Evolutionary conservation across 1,140 invertebrate species (phyloP), one percentile per base, ranked within the genome.

Genomic region (Harpegnathos saltator): DNA sequence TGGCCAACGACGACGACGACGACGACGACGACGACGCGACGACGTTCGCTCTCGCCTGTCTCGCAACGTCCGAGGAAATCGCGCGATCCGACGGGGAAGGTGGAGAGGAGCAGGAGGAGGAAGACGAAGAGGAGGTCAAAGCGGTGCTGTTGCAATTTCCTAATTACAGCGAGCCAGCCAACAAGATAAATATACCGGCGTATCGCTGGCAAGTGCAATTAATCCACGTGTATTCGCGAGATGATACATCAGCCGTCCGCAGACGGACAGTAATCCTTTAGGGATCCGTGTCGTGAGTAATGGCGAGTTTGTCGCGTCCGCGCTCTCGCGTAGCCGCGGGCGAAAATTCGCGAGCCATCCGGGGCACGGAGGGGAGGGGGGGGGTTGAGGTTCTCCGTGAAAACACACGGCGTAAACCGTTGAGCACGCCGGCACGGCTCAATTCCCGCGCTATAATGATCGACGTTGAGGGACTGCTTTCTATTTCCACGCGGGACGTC

Each of bases 171-270:
- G 52, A 58, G 19, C 38, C 52, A 26, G 5, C 50, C 59, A 29
- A 56, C 38, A 22, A 63, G 71, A 50, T 38, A 82, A 74, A 71
- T 61, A 19, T 38, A 44, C 50, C 33, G 65, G 48, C 22, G 77
- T 52, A 33, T 80, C 65, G 77, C 78, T 82, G 68, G 33, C 33
- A 19, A 58, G 50, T 9, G 78, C 38, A 82, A 72, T 82, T 82
- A 82, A 61, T 72, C 74, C 78, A 3, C 69, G 68, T 62, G 58
- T 48, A 58, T 50, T 4, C 22, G 26, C 54, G 54, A 50, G 38
- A 82, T 71, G 56, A 82, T 82, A 61, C 69, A 78, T 38, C 82
- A n/a, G 58, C 68, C 38, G 81, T 69, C 85, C 26, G 58, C n/a
- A 77, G 71, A 19, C 52, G 54, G 50, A 50, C 29, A 33, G 29